phyloP scores from a whole-genome alignment of 2,888 invertebrate species.

The Hartigia nigra region DNA sequence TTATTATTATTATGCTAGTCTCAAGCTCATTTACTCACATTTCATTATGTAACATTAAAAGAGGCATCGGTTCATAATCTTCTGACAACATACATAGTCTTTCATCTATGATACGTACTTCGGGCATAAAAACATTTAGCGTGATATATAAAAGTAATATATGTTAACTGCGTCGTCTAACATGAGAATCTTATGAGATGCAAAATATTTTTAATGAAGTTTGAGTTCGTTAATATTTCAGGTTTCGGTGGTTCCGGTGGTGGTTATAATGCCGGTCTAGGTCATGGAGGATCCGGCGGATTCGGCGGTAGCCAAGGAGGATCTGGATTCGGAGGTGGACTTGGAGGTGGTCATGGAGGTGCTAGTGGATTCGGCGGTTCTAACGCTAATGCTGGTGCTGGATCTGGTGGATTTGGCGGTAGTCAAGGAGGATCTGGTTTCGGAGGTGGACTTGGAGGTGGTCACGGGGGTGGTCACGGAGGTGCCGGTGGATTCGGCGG shows the following conservation, averaged over 20 bases:
- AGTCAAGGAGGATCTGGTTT: slow-evolving; percentile 5
- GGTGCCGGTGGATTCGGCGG: slow-evolving; percentile 16
- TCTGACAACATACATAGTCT: background rate
- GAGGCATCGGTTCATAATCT: background rate
- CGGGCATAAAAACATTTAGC: background rate
- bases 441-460: slow-evolving; percentile 10
- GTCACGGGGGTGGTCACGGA: slow-evolving; percentile 10
- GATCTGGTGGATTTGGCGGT: slow-evolving; percentile 6
- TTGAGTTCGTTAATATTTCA: background rate
- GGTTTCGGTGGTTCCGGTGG: background rate
- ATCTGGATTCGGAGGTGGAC: slow-evolving; percentile 12
- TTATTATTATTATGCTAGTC: background rate
- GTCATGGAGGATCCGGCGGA: slow-evolving; percentile 27
- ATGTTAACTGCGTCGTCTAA: background rate
- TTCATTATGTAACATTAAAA: background rate
- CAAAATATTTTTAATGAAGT: background rate
- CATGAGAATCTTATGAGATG: background rate
- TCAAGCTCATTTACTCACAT: background rate
- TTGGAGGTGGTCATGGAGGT: slow-evolving; percentile 17
- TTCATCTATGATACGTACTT: background rate
- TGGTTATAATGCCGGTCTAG: slow-evolving; percentile 6
- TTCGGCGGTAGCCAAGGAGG: slow-evolving; percentile 9
- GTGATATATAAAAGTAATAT: background rate
- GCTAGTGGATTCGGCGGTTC: slow-evolving; percentile 22
- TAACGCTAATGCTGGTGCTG: slow-evolving; percentile 15